A percentile compares a stretch with the other conserved stretches of the same genome.
Evolutionary conservation across 2,888 invertebrate genomes (phyloP).

Genomic region (Laspeyria flexula): DNA sequence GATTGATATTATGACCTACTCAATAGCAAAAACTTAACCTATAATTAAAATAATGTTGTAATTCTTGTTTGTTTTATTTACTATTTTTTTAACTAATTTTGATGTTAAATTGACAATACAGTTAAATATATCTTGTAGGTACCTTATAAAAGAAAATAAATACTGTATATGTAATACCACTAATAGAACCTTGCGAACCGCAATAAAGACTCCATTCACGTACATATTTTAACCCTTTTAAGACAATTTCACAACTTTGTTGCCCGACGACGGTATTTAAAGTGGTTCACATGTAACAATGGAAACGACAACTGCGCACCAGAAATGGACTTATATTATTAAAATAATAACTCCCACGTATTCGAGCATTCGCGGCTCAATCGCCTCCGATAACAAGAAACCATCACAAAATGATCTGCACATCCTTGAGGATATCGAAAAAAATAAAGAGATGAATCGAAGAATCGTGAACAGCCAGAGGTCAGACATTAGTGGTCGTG

Average conservation of each 20-base stretch:
- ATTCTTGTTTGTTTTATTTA: too few relatives aligned
- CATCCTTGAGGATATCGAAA: constrained; percentile 21
- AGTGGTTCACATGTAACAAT: constrained; percentile 42
- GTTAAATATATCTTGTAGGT: too few relatives aligned
- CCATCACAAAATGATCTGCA: constrained; percentile 48
- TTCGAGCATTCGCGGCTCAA: constrained; percentile 66
- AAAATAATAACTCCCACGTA: constrained; percentile 74
- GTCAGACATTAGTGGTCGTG: constrained; percentile 62
- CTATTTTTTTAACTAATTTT: too few relatives aligned
- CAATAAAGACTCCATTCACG: constrained; percentile 1
- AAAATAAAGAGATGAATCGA: constrained; percentile 28
- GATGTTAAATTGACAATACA: too few relatives aligned
- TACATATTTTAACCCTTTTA: constrained; percentile 30
- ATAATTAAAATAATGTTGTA: too few relatives aligned
- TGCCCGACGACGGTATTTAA: constrained; percentile 26
- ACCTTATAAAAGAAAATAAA: too few relatives aligned
- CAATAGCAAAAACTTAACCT: too few relatives aligned
- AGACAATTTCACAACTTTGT: constrained; percentile 27
- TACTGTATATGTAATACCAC: too few relatives aligned
- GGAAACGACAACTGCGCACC: constrained; percentile 41
- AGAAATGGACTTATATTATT: constrained; percentile 59
- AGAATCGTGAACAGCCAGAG: constrained; percentile 43
- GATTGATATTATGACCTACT: too few relatives aligned
- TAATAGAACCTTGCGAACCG: not conserved
- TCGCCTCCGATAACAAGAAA: constrained; percentile 56